Evolutionary conservation across 2,888 invertebrate species (phyloP).

Genomic region (Drosophila sordidapex): DNA sequence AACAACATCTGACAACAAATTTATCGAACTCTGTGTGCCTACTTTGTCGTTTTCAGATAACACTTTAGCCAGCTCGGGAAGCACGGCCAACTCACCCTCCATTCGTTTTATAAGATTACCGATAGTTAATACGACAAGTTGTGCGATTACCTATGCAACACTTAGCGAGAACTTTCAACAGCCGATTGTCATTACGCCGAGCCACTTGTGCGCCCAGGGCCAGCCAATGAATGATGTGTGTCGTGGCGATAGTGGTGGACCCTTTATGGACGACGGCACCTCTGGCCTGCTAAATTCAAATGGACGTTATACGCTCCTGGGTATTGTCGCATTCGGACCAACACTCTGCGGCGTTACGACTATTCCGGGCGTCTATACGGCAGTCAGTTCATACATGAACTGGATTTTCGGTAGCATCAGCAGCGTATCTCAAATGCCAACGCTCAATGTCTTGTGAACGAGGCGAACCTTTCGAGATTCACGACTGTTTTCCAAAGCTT

Average conservation of each 20-base stretch:
- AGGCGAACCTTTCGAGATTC: constrained; percentile 8
- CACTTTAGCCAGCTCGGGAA: constrained; percentile 11
- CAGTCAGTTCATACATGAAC: constrained; percentile 83
- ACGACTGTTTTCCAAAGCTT: constrained; percentile 52
- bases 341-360: constrained; percentile 82
- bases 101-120: constrained; percentile 85
- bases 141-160: constrained; percentile 83
- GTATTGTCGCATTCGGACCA: constrained; percentile 84
- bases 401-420: constrained; percentile 82
- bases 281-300: constrained; percentile 61
- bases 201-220: constrained; percentile 84
- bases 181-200: constrained; percentile 84
- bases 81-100: constrained; percentile 46
- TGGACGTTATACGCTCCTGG: constrained; percentile 76
- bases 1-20: neutral
- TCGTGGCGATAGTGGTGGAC: constrained; percentile 85
- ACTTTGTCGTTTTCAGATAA: constrained; percentile 31
- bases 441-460: constrained; percentile 1
- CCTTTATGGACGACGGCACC: constrained; percentile 82
- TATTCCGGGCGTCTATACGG: constrained; percentile 85
- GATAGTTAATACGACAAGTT: constrained; percentile 84
- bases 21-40: constrained; percentile 1
- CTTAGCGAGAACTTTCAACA: constrained; percentile 84
- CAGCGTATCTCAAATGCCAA: constrained; percentile 5
- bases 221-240: constrained; percentile 84